Evolutionary conservation across 2,113 vertebrate species (phyloP).

Genomic region (Urocynchramus pylzowi): DNA sequence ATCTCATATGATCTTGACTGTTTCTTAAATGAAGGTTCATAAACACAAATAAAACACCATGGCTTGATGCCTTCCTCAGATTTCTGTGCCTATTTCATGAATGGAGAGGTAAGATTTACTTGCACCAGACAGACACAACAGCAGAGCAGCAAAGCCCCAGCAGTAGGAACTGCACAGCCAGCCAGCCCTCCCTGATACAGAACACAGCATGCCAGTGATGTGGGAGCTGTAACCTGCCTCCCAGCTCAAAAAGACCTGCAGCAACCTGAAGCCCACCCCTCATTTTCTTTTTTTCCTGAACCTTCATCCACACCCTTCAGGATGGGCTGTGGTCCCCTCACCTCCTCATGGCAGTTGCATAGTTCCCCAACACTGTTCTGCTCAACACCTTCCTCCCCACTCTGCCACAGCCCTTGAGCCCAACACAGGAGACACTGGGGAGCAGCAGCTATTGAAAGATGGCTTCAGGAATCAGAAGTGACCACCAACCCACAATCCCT

Average conservation of each 20-base stretch:
- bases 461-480: neutral
- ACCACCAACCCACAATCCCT: neutral
- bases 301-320: neutral
- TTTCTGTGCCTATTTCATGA: neutral
- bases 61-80: neutral
- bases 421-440: neutral
- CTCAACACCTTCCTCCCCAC: neutral
- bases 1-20: neutral
- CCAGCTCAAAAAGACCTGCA: neutral
- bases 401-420: neutral
- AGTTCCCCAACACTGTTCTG: neutral
- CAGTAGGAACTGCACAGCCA: neutral
- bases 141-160: neutral
- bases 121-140: neutral
- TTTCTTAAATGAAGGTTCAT: neutral
- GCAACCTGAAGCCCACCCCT: neutral
- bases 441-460: neutral
- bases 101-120: neutral
- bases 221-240: neutral
- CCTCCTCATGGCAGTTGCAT: neutral
- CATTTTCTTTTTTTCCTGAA: neutral
- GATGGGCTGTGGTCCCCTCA: accelerated
- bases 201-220: neutral
- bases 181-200: neutral
- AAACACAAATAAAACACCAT: neutral